Base-by-base conservation (phyloP, 35 echinoderm and acorn worm species). In the Heliocidaris tuberculata region DNA sequence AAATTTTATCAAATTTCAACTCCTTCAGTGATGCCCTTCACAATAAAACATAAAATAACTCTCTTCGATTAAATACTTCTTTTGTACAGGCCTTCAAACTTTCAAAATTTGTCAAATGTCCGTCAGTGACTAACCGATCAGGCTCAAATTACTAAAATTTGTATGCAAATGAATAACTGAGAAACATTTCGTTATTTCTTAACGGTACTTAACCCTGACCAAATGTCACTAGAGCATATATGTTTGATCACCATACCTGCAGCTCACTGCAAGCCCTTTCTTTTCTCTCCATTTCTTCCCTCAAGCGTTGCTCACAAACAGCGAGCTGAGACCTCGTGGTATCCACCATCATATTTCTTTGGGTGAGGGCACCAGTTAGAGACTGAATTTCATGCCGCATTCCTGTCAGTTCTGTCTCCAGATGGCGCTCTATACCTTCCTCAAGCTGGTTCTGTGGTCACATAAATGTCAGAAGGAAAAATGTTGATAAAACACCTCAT, bases 351-450 rank as follows among this genome's bases (percentile, higher is more conserved):
- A 48, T 13, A 59, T 93, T 93, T 48, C 91, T 19, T 59, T 93
- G 91, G 4, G n/a, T 13, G 91, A 93, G 91, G 91, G 91, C 91
- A 16, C 47, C 50, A 48, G 91, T 93, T 48, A 93, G 91, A 48
- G 50, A 49, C 50, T 93, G 48, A 17, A 93, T 93, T n/a, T 93
- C 91, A 13, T 93, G 91, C 27, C 91, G 47, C 91, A 93, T 93
- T 13, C 48, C 91, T 30, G 31, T 27, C 50, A 93, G 91, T 31
- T 93, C 91, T 12, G 47, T 48, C 21, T 93, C 31, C 16, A 93
- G 91, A 59, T 48, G 91, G 11, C 50, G 91, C 29, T 93, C 91
- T 31, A 93, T 52, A n/a, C 50, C 48, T 13, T 93, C 91, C 48
- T 31, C 50, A 11, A 93, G 50, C 50, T 59, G 47, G 29, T 31